These are phyloP conservation scores for Galaxea fascicularis DNA, from an alignment of 92 coral and sea anemone genomes.

Conservation along the genomic window DNA sequence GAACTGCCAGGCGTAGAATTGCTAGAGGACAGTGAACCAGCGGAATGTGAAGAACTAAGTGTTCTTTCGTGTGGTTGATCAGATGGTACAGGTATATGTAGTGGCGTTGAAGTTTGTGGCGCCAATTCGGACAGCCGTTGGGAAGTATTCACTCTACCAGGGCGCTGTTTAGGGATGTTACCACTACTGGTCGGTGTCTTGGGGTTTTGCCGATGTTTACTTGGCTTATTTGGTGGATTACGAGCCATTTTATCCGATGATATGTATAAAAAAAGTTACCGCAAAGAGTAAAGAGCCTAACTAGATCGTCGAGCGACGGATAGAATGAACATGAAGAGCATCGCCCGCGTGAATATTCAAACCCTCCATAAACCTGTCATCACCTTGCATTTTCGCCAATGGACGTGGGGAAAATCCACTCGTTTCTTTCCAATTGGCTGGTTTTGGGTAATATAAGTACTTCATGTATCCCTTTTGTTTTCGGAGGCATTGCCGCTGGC, in stretches of 20 bases:
- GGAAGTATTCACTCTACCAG: neutral
- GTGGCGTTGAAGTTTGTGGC: neutral
- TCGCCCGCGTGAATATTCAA: conserved; percentile 1
- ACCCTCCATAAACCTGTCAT: neutral
- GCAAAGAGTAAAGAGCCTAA: neutral
- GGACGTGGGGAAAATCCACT: neutral
- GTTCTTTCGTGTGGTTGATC: neutral
- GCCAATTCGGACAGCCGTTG: conserved; percentile 6
- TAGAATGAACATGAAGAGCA: neutral
- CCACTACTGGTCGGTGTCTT: conserved; percentile 9
- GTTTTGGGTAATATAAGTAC: neutral
- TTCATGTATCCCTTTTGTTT: neutral
- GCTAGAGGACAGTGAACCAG: neutral
- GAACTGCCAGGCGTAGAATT: conserved; percentile 3
- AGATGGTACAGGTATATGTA: neutral
- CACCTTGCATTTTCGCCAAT: conserved; percentile 1
- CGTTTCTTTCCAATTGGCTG: neutral
- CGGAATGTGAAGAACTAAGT: neutral
- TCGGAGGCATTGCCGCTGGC: neutral
- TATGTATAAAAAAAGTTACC: neutral
- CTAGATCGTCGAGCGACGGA: neutral
- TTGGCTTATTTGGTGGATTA: conserved; percentile 9
- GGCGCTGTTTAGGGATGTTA: neutral
- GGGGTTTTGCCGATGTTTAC: conserved; percentile 6
- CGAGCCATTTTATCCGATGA: neutral